Evolutionary conservation across 30 jellyfish, hydroid and myxozoan genomes (phyloP).

Genomic region (Hydractinia symbiolongicarpus): DNA sequence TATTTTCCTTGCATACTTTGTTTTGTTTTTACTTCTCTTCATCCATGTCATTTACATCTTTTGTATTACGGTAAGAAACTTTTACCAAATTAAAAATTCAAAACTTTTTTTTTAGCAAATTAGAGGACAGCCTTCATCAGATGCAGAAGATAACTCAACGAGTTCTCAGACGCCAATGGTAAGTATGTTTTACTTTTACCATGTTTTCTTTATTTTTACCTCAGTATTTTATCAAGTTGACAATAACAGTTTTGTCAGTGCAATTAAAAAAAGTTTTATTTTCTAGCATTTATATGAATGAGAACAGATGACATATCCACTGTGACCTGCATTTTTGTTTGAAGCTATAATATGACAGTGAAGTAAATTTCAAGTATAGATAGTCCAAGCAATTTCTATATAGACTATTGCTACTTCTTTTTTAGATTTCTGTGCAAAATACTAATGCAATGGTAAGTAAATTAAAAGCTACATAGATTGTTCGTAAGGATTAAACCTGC

Average conservation of each 20-base stretch:
- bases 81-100: background rate
- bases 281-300: no score
- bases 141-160: slow-evolving; percentile 31
- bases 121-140: background rate
- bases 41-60: background rate
- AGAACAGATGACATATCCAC: no score
- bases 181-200: background rate
- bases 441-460: no score
- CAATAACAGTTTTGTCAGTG: no score
- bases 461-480: no score
- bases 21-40: background rate
- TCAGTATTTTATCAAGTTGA: background rate
- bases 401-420: background rate
- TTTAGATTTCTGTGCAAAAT: no score
- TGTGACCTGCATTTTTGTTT: no score
- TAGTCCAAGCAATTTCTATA: background rate
- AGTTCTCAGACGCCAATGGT: slow-evolving; percentile 44
- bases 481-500: no score
- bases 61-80: background rate
- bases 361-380: no score
- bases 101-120: background rate
- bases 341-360: no score
- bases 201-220: background rate
- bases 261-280: no score
- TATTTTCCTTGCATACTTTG: background rate